Conservation (phyloP, 2,797 vertebrate species). For the Coccyzus lansbergi region DNA sequence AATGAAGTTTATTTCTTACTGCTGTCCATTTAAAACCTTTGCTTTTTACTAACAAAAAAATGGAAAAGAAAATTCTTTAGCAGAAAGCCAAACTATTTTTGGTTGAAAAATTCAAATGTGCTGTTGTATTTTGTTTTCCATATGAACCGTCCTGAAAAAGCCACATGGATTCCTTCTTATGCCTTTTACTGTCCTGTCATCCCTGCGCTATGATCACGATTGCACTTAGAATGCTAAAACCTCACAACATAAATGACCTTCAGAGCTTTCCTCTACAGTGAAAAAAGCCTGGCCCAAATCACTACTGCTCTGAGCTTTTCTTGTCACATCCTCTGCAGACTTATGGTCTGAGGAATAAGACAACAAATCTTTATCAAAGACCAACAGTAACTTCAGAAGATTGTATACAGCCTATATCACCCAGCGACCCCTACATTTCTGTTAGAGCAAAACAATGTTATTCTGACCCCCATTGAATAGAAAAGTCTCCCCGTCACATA, state of each 20-base stretch:
- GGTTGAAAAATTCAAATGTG: fast-evolving
- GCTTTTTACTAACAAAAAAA: background rate
- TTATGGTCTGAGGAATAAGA: background rate
- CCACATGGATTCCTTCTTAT: background rate
- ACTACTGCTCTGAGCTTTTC: background rate
- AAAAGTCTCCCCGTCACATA: background rate
- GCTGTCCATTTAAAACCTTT: background rate
- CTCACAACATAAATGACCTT: background rate
- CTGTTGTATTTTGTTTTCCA: background rate
- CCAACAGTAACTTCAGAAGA: background rate
- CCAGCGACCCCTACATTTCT: background rate
- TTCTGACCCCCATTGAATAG: background rate
- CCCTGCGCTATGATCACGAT: background rate
- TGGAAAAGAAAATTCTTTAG: background rate
- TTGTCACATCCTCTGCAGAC: background rate
- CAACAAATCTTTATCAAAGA: background rate
- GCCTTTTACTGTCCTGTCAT: background rate
- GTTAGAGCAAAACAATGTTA: background rate
- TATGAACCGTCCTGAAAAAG: background rate
- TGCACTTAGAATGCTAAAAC: background rate
- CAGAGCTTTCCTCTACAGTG: background rate
- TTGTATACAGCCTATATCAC: background rate
- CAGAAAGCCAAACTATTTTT: background rate
- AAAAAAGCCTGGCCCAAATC: background rate
- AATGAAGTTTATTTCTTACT: background rate